Percentiles rank a stretch among this genome's conserved stretches.
Evolutionary conservation across 2,888 invertebrate species (phyloP).

Genomic region (Stenodera caucasica): DNA sequence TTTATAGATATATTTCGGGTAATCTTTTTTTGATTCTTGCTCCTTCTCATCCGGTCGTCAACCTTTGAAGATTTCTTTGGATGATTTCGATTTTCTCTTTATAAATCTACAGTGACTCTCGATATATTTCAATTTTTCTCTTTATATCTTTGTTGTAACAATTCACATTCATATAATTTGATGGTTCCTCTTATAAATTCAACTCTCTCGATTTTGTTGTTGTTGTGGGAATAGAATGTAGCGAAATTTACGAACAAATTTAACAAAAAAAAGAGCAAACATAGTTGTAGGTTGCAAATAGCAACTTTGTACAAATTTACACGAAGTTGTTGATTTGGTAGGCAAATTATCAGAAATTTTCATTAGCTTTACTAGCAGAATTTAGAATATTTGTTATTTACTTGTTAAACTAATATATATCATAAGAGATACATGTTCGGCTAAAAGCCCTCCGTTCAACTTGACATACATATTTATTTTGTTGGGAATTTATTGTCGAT

Average conservation of each 20-base stretch:
- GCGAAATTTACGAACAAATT: not conserved
- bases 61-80: no score
- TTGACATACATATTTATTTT: no score
- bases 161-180: no score
- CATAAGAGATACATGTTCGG: no score
- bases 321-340: not conserved
- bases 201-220: not conserved
- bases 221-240: no score
- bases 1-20: constrained; percentile 3
- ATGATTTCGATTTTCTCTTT: no score
- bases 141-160: not conserved
- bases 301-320: not conserved
- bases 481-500: no score
- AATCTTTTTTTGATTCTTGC: not conserved
- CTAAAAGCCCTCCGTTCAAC: no score
- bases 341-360: not conserved
- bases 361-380: not conserved
- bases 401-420: no score
- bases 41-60: not conserved
- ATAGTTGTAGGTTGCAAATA: not conserved
- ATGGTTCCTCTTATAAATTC: not conserved
- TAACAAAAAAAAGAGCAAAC: no score
- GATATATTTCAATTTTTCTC: not conserved
- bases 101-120: no score
- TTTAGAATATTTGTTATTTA: no score